Conservation (phyloP, 2,113 vertebrate genomes). For the Takifugu bimaculatus region DNA sequence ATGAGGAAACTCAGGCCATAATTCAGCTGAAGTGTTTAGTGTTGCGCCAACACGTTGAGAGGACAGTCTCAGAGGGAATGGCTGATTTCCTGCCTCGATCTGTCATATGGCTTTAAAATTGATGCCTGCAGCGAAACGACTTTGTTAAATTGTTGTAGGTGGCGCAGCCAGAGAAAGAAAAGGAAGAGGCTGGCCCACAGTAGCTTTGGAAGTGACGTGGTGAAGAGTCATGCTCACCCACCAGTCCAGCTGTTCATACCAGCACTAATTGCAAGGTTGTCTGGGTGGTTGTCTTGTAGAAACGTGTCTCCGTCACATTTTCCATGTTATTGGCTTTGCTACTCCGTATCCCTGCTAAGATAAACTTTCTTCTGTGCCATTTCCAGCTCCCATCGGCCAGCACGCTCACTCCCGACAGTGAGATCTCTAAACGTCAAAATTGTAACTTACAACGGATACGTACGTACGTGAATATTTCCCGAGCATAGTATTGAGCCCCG, state of each 20-base stretch:
- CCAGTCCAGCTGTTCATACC: constrained; percentile 12
- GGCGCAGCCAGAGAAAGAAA: neutral
- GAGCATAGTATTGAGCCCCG: too few relatives aligned
- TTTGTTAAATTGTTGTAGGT: neutral
- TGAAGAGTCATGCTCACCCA: neutral
- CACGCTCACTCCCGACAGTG: too few relatives aligned
- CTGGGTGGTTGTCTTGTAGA: neutral
- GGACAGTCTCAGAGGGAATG: neutral
- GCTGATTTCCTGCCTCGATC: neutral
- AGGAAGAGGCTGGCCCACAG: neutral
- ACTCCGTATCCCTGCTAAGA: too few relatives aligned
- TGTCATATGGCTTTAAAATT: neutral
- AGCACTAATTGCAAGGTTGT: neutral
- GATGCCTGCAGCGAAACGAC: neutral
- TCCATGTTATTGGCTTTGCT: neutral
- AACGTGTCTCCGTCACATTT: constrained; percentile 7
- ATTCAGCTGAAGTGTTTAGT: constrained; percentile 17
- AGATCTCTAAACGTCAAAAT: too few relatives aligned
- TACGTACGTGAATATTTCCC: too few relatives aligned
- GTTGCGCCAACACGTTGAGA: neutral
- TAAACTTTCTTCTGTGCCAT: too few relatives aligned
- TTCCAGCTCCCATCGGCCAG: too few relatives aligned
- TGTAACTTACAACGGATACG: too few relatives aligned
- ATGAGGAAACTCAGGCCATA: neutral
- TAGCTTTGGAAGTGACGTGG: neutral